Evolutionary conservation across 2,888 invertebrate genomes (phyloP).

Genomic region (Lymantria dispar): DNA sequence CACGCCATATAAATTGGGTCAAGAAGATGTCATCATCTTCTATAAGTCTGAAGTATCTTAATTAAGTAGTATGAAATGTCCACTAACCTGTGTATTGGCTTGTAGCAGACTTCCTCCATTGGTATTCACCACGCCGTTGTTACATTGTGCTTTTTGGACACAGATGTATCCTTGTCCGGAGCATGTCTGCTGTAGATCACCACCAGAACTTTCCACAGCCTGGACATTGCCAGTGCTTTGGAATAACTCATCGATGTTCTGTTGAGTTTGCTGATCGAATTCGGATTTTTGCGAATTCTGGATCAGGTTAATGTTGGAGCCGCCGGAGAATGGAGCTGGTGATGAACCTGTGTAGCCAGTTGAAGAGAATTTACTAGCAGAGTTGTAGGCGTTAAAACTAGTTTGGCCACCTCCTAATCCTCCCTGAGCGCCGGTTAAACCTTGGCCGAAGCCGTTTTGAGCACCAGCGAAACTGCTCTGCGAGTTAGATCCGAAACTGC

Average conservation of each 20-base stretch:
- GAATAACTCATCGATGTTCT: conserved; percentile 64
- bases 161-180: conserved; percentile 83
- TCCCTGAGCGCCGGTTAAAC: conserved; percentile 1
- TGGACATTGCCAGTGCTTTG: conserved; percentile 59
- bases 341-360: conserved; percentile 64
- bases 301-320: conserved; percentile 61
- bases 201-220: conserved; percentile 49
- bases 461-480: conserved; percentile 1
- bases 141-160: conserved; percentile 82
- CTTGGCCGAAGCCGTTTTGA: conserved; percentile 11
- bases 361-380: conserved; percentile 43
- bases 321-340: conserved; percentile 61
- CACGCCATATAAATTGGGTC: too few species aligned
- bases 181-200: conserved; percentile 78
- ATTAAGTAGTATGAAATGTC: background rate
- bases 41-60: too few species aligned
- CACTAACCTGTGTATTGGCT: conserved; percentile 73
- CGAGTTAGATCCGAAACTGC: conserved; percentile 6
- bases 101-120: conserved; percentile 74
- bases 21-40: too few species aligned
- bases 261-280: conserved; percentile 61
- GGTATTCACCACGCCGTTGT: conserved; percentile 82
- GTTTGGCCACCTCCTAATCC: conserved; percentile 15
- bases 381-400: conserved; percentile 26
- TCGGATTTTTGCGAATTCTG: conserved; percentile 59